Base-by-base conservation (phyloP, 1,140 invertebrate genomes). In the Drosophila pseudoananassae region DNA sequence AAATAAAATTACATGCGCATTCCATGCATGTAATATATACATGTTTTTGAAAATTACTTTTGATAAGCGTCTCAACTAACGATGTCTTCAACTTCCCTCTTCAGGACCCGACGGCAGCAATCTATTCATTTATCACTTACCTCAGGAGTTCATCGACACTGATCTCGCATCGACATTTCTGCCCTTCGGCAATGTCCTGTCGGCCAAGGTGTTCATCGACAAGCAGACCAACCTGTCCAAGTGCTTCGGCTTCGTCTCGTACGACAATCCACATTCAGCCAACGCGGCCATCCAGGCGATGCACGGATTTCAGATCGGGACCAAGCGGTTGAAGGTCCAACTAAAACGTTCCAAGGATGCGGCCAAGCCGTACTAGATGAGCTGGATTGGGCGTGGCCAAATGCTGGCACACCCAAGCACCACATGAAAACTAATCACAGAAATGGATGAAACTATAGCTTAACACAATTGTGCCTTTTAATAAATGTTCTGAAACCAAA, bases 181-280 rank as follows among this genome's bases (percentile, higher is more conserved):
- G 84, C 97, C 98, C 63, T 99, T 99, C 93, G 98, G 98, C 78
- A 97, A 96, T 92, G 97, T 99, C 87, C 95, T 99, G 89, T 99
- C 98, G 64, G 98, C 98, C 85, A 99, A 99, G 95, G 98, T 99
- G 93, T 99, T 99, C 94, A 98, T 99, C 93, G 98, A 99, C 94
- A 99, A 99, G 94, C 97, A 98, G 92, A 99, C 98, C 66, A 99
- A 99, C 93, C 94, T 98, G 82, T 99, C 98, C 91, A 99, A 99
- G 94, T 99, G 98, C 94, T 99, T 99, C 94, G 98, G 98, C 91
- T 99, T 99, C 93, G 98, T 99, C 55, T 99, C 98, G 69, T 99
- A 98, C 92, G 98, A 99, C 93, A 99, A 98, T 93, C 95, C 96
- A 55, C 92, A 96, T 76, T 98, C 97, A 89, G 98, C 98, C 54